These are phyloP conservation scores for Drosophila sechellia DNA, from an alignment of 1,140 invertebrate species.

Conservation along the genomic window DNA sequence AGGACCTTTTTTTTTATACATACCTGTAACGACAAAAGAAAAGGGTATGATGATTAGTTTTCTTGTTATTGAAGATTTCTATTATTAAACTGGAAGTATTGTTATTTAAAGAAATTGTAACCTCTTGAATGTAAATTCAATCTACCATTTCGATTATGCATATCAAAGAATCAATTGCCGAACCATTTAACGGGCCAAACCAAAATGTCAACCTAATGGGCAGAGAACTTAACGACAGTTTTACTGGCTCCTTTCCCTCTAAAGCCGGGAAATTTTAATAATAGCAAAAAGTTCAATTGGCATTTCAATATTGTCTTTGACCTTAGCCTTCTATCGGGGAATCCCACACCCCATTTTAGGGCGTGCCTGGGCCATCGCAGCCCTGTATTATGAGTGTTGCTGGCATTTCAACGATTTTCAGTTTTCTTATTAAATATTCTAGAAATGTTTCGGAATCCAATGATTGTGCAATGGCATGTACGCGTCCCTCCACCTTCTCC, in stretches of 20 bases:
- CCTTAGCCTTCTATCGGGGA: constrained; percentile 75
- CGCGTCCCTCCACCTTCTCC: constrained; percentile 43
- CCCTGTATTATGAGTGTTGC: constrained; percentile 77
- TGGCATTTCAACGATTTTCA: constrained; percentile 83
- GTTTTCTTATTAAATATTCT: constrained; percentile 83
- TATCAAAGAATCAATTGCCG: constrained; percentile 2
- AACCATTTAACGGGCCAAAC: constrained; percentile 17
- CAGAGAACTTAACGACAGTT: constrained; percentile 17
- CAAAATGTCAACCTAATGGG: constrained; percentile 2
- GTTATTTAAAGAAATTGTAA: neutral
- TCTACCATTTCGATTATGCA: neutral
- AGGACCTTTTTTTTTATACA: constrained; percentile 61
- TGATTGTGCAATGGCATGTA: constrained; percentile 83
- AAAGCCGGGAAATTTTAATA: constrained; percentile 69
- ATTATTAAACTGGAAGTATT: constrained; percentile 5
- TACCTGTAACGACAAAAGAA: constrained; percentile 71
- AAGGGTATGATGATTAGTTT: constrained; percentile 21
- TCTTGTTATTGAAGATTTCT: neutral
- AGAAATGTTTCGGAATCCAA: constrained; percentile 83
- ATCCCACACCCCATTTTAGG: constrained; percentile 15
- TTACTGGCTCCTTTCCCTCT: constrained; percentile 20
- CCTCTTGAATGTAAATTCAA: neutral
- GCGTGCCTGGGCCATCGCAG: neutral
- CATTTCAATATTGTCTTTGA: constrained; percentile 82
- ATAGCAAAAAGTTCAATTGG: constrained; percentile 79